These are phyloP conservation scores for Ophonus ardosiacus DNA, from an alignment of 2,888 invertebrate species.

Conservation along the genomic window DNA sequence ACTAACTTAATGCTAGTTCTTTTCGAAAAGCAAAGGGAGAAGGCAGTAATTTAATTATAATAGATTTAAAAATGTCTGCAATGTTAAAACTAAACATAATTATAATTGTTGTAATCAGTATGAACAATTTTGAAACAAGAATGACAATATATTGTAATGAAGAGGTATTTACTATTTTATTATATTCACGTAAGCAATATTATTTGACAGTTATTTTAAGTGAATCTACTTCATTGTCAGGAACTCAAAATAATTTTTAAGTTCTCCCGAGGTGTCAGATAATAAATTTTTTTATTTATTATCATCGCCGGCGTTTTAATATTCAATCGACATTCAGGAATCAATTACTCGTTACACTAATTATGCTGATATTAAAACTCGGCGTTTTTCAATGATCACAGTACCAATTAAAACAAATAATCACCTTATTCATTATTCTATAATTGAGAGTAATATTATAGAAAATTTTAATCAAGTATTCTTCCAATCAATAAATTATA, in stretches of 20 bases:
- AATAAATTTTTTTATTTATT: conserved; percentile 35
- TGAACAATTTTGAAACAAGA: too few species aligned
- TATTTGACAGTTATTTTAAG: too few species aligned
- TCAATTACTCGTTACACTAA: conserved; percentile 20
- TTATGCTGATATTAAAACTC: conserved; percentile 27
- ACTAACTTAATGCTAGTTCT: too few species aligned
- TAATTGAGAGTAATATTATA: conserved; percentile 8
- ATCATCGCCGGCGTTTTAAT: conserved; percentile 3
- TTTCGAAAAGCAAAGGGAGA: too few species aligned
- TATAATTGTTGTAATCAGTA: too few species aligned
- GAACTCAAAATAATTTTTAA: not conserved
- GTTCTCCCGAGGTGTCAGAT: not conserved
- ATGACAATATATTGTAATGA: too few species aligned
- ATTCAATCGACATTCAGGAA: conserved; percentile 20
- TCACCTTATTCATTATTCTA: not conserved
- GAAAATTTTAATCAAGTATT: conserved; percentile 6
- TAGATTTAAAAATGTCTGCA: too few species aligned
- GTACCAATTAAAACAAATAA: conserved; percentile 25
- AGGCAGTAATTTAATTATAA: too few species aligned
- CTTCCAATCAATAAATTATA: not conserved
- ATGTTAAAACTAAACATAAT: too few species aligned
- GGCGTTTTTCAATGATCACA: not conserved
- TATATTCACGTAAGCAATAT: too few species aligned
- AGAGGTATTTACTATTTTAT: too few species aligned
- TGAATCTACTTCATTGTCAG: too few species aligned